These are phyloP conservation scores for Melanogrammus aeglefinus DNA, from an alignment of 2,797 vertebrate species.

Conservation along the genomic window DNA sequence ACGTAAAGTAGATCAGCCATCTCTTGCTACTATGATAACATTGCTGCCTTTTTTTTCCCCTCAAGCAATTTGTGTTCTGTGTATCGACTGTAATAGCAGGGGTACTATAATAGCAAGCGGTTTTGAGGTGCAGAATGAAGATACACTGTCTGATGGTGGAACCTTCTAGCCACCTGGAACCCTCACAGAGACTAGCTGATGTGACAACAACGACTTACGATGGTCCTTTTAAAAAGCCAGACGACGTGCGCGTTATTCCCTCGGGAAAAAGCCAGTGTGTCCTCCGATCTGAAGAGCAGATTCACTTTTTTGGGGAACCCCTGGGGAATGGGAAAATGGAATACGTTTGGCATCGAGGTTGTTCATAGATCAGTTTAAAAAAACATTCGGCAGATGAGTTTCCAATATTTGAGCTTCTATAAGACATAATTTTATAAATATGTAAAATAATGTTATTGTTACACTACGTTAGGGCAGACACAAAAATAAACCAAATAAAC, in stretches of 20 bases:
- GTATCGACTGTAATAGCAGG: not conserved
- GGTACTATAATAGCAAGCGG: not conserved
- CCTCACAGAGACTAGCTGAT: not conserved
- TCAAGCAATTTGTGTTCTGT: not conserved
- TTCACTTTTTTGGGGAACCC: not conserved
- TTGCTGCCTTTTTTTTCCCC: not conserved
- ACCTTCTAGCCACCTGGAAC: not conserved
- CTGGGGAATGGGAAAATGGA: not conserved
- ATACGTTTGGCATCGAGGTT: not conserved
- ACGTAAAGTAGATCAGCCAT: not conserved
- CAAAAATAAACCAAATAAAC: not conserved
- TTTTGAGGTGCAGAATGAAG: not conserved
- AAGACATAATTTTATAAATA: not conserved
- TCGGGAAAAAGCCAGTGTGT: not conserved
- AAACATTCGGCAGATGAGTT: not conserved
- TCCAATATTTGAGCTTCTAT: not conserved
- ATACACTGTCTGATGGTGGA: not conserved
- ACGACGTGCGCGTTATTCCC: no score
- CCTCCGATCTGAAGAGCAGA: not conserved
- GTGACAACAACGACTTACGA: no score
- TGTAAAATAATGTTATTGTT: not conserved
- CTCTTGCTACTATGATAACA: not conserved
- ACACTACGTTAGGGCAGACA: not conserved
- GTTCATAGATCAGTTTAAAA: not conserved
- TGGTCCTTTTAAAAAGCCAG: no score